Conservation (phyloP, 2,888 invertebrate species). For the Cosmia pyralina region DNA sequence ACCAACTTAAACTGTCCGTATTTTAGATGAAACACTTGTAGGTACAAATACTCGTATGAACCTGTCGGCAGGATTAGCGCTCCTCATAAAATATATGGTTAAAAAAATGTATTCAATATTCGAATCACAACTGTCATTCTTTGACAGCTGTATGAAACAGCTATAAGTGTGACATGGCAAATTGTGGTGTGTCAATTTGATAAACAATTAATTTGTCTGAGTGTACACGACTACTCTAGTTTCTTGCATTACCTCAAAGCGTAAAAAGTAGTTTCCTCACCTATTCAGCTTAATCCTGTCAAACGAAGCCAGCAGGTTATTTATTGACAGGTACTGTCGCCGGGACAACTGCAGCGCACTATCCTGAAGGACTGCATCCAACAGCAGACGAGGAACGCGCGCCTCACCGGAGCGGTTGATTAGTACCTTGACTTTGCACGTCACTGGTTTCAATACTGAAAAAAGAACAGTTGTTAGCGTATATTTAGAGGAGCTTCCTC, state of each 20-base stretch:
- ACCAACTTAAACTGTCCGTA: background rate
- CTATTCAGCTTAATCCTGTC: constrained; percentile 92
- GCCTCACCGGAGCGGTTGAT: constrained; percentile 92
- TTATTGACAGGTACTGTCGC: constrained; percentile 92
- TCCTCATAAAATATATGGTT: no score
- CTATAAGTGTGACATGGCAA: background rate
- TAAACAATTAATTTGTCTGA: no score
- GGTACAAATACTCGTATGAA: no score
- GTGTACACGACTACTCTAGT: no score
- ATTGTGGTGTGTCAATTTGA: no score
- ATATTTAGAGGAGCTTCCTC: background rate
- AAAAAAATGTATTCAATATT: no score
- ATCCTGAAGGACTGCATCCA: constrained; percentile 93
- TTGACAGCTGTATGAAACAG: background rate
- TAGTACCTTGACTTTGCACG: constrained; percentile 94
- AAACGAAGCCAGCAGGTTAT: constrained; percentile 90
- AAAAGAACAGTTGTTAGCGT: background rate
- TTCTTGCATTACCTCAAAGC: no score
- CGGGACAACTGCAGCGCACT: constrained; percentile 93
- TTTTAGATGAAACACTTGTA: no score
- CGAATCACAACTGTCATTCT: background rate
- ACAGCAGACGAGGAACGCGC: constrained; percentile 91
- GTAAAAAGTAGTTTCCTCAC: constrained; percentile 78
- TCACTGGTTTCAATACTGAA: constrained; percentile 94
- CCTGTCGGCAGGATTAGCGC: no score